Evolutionary conservation across 2,888 invertebrate genomes (phyloP), one percentile per base, ranked within the genome.

Genomic region (Melinaea menophilus): DNA sequence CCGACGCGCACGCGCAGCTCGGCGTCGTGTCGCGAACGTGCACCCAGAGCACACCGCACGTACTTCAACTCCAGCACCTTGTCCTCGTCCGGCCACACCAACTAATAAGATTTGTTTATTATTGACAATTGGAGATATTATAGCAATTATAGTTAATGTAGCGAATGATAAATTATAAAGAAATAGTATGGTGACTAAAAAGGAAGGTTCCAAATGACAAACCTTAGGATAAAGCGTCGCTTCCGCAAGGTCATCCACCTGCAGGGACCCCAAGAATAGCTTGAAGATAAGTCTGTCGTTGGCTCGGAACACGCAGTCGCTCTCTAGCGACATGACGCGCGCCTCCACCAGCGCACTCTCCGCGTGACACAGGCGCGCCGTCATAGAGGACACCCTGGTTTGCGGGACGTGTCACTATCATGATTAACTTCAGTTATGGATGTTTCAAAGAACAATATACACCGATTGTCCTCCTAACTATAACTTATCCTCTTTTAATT

Each of bases 31-130:
- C 67, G 82, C 93, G 93, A 45, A 93, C 93, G 35, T 93, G 94
- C 94, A 1, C 74, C 70, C 5, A 63, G 61, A 46, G 94, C 94
- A 22, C 95, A 93, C 7, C 94, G 91, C 0, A 95, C 94, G 77
- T 95, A 95, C 81, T 96, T 96, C 57, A 96, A 82, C 75, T 96
- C 95, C 68, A 95, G 90, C 0, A 96, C 94, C 77, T 94, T 95
- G 77, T 96, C 96, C 75, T 95, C 95, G 69, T 96, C 95, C 0
- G 95, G 94, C 79, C 94, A 93, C 34, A 96, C 81, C 63, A 96
- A 89, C 95, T 75, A 62, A 7, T 37, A 11, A 9, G 9, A 9
- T 41, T 41, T 2, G 37, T 1, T n/a, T n/a, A n/a, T n/a, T n/a
- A n/a, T n/a, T n/a, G 37, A 37, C 3, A 37, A 37, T 37, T 37